These are phyloP conservation scores for Camelus dromedarius DNA, from an alignment of 2,113 vertebrate species.

Conservation along the genomic window DNA sequence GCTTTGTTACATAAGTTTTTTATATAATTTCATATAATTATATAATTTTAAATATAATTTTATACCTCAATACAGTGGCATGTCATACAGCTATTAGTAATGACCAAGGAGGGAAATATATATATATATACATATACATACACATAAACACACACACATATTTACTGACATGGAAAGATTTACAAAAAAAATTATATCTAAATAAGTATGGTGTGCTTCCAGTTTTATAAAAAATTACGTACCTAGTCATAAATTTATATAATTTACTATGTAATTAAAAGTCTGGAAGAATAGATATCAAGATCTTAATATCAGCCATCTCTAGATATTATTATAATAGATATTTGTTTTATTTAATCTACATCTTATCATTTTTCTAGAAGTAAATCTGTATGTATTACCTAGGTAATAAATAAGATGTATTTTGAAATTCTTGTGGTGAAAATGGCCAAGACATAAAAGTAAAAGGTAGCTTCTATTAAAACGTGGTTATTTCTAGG, in stretches of 20 bases:
- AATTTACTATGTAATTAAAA: background rate
- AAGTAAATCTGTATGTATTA: background rate
- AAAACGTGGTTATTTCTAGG: constrained; percentile 37
- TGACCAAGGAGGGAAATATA: background rate
- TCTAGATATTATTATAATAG: background rate
- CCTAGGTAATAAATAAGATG: background rate
- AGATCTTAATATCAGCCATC: background rate
- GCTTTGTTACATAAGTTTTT: background rate
- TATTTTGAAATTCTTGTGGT: constrained; percentile 9
- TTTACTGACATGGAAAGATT: background rate
- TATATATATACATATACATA: no score
- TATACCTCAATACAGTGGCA: background rate
- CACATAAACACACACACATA: background rate
- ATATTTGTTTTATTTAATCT: constrained; percentile 22
- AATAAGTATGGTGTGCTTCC: background rate
- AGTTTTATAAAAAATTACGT: constrained; percentile 2
- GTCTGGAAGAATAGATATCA: background rate
- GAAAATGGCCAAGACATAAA: background rate
- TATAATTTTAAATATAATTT: background rate
- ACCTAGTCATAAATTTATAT: background rate
- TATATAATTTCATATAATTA: no score
- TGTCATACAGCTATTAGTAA: background rate
- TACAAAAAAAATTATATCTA: background rate
- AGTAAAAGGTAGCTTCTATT: background rate
- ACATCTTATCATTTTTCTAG: background rate